phyloP scores from a whole-genome alignment of 2,797 vertebrate species.

The Notolepis coatsorum region DNA sequence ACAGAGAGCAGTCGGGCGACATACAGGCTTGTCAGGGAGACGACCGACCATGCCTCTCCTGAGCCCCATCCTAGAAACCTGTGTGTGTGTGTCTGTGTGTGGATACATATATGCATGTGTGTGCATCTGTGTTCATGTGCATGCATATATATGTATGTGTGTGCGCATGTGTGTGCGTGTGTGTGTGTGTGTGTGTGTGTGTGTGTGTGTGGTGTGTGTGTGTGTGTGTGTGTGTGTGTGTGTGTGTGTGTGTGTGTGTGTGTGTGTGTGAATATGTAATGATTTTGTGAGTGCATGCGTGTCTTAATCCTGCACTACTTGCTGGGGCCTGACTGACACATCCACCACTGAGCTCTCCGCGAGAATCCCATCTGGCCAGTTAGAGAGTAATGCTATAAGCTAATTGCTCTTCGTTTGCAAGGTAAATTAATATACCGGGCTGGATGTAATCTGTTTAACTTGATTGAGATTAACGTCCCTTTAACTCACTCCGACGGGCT shows the following conservation, averaged over 20 bases:
- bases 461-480: slow-evolving; percentile 61
- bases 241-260: neutral
- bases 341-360: neutral
- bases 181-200: neutral
- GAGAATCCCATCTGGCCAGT: slow-evolving; percentile 37
- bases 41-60: slow-evolving; percentile 26
- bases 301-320: slow-evolving; percentile 34
- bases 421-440: slow-evolving; percentile 51
- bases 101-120: neutral
- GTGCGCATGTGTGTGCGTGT: neutral
- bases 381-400: slow-evolving; percentile 28
- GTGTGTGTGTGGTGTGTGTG: neutral
- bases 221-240: neutral
- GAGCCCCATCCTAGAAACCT: slow-evolving; percentile 40
- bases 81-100: neutral
- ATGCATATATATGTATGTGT: slow-evolving; percentile 21
- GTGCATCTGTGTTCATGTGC: neutral
- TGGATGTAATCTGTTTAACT: slow-evolving; percentile 56
- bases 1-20: slow-evolving; percentile 45
- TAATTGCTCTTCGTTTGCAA: slow-evolving; percentile 48
- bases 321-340: slow-evolving; percentile 10
- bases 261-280: neutral
- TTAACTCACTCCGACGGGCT: slow-evolving; percentile 32
- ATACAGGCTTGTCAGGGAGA: slow-evolving; percentile 49
- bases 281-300: neutral